Conservation (phyloP, 2,113 vertebrate species). For the Proterorhinus semilunaris region DNA sequence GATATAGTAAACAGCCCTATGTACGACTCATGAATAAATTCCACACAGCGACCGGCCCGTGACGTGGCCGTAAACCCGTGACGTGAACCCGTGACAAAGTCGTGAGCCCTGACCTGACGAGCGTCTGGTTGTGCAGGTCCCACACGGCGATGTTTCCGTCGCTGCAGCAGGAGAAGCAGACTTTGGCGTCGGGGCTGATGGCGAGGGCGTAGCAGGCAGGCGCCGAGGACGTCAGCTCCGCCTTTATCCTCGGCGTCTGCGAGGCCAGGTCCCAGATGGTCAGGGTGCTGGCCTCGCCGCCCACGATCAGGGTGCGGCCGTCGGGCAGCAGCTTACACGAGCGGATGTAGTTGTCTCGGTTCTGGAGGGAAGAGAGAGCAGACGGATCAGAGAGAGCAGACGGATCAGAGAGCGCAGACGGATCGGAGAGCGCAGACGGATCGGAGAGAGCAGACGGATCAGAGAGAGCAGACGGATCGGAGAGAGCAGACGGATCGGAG, state of each 20-base stretch:
- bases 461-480: too few species aligned
- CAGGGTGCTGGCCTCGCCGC: constrained; percentile 92
- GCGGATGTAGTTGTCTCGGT: constrained; percentile 97
- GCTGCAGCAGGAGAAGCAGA: constrained; percentile 97
- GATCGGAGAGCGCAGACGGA: too few species aligned
- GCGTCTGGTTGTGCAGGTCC: constrained; percentile 97
- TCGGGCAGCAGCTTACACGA: constrained; percentile 97
- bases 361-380: constrained; percentile 77
- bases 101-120: constrained; percentile 83
- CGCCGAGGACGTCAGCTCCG: constrained; percentile 92
- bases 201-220: constrained; percentile 95
- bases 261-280: constrained; percentile 98
- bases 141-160: constrained; percentile 97
- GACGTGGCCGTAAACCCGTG: too few species aligned
- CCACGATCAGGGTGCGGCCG: constrained; percentile 94
- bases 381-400: constrained; percentile 3
- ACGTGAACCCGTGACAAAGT: too few species aligned
- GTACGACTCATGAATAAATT: too few species aligned
- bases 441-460: too few species aligned
- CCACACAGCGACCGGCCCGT: too few species aligned
- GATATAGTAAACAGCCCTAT: too few species aligned
- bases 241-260: constrained; percentile 94
- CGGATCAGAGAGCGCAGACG: constrained; percentile 17
- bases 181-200: constrained; percentile 97
- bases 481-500: too few species aligned